Percentiles rank a stretch among this genome's conserved stretches.
Evolutionary conservation across 2,888 invertebrate species (phyloP).

Genomic region (Gisinianus flammeolus): DNA sequence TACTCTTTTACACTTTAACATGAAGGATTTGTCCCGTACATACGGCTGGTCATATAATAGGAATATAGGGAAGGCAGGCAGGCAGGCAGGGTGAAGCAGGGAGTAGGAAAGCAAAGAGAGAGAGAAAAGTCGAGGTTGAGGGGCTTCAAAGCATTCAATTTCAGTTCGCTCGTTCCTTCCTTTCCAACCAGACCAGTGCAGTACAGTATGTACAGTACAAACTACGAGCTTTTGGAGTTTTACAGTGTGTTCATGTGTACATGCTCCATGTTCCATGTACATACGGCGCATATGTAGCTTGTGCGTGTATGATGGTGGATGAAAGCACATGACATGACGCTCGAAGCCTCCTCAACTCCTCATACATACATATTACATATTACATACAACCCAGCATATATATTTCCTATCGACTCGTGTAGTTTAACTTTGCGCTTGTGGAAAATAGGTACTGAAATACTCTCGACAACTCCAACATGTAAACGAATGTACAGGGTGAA

Average conservation of each 20-base stretch:
- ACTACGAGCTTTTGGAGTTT: background rate
- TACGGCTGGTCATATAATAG: background rate
- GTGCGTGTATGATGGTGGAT: background rate
- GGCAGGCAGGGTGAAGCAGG: background rate
- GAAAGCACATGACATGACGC: conserved; percentile 27
- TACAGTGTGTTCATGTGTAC: background rate
- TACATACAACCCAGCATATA: too few species aligned
- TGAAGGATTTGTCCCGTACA: background rate
- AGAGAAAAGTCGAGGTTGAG: conserved; percentile 39
- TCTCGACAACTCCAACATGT: background rate
- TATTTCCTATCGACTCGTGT: too few species aligned
- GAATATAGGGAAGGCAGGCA: background rate
- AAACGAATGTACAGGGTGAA: conserved; percentile 16
- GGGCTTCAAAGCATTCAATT: conserved; percentile 38
- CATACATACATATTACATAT: too few species aligned
- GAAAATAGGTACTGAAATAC: too few species aligned
- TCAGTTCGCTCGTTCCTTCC: conserved; percentile 14
- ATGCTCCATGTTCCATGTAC: too few species aligned
- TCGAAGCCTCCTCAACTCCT: too few species aligned
- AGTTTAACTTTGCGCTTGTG: too few species aligned
- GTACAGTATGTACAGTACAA: too few species aligned
- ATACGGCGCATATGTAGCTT: too few species aligned
- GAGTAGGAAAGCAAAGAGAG: conserved; percentile 15
- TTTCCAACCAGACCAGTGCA: too few species aligned
- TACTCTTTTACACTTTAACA: background rate